A percentile compares a stretch with the other conserved stretches of the same genome.
phyloP scores from a whole-genome alignment of 2,888 invertebrate genomes.

The Proisotoma minuta region DNA sequence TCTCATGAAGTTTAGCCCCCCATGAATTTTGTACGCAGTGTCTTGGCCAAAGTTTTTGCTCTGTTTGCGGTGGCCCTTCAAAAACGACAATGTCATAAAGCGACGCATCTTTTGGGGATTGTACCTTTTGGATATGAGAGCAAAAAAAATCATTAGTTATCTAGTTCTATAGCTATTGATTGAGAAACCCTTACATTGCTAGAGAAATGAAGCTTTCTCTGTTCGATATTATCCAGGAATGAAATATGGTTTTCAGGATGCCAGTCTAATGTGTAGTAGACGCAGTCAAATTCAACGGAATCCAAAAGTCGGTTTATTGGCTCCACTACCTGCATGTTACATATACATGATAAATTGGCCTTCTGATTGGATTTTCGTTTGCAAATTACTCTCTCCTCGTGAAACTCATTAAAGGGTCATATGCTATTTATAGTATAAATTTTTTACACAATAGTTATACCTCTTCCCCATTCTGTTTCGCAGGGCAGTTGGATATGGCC shows the following conservation, averaged over 20 bases:
- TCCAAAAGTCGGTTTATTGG: slow-evolving; percentile 82
- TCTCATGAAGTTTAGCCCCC: slow-evolving; percentile 86
- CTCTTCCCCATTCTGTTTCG: slow-evolving; percentile 83
- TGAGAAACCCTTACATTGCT: slow-evolving; percentile 64
- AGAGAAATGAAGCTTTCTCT: slow-evolving; percentile 67
- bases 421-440: not conserved
- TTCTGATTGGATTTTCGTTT: not conserved
- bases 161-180: no score
- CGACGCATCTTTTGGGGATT: slow-evolving; percentile 63
- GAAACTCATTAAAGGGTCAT: not conserved
- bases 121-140: no score
- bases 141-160: no score
- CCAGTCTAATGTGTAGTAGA: slow-evolving; percentile 95
- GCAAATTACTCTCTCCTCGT: not conserved
- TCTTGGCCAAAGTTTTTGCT: slow-evolving; percentile 88
- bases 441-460: slow-evolving; percentile 51
- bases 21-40: slow-evolving; percentile 94
- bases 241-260: slow-evolving; percentile 94
- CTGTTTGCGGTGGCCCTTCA: slow-evolving; percentile 70
- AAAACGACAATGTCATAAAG: slow-evolving; percentile 89
- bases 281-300: slow-evolving; percentile 76
- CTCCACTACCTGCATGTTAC: slow-evolving; percentile 75
- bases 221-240: slow-evolving; percentile 85
- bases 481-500: slow-evolving; percentile 87
- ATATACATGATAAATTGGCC: no score